These are phyloP conservation scores for Babylonia areolata DNA, from an alignment of 1,140 invertebrate species.

Conservation along the genomic window DNA sequence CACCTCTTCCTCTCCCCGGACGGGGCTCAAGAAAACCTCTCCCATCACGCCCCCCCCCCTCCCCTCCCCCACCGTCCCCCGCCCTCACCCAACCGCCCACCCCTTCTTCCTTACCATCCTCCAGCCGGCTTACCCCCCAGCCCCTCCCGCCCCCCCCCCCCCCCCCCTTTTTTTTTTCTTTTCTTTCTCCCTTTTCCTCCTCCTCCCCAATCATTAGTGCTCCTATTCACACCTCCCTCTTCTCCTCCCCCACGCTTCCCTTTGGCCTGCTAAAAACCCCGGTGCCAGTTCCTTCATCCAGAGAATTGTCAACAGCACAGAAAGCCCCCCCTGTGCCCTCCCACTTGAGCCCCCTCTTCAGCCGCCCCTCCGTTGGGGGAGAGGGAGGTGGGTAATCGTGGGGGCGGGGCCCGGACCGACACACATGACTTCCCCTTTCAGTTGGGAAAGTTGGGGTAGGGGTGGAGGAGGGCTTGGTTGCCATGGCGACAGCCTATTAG, in stretches of 20 bases:
- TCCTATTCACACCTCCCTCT: background rate
- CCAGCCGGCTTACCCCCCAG: background rate
- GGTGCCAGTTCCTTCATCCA: background rate
- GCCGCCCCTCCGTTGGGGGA: background rate
- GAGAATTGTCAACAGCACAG: background rate
- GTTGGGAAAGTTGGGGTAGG: background rate
- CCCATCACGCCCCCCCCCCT: background rate
- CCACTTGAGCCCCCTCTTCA: conserved; percentile 10
- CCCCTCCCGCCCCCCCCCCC: background rate
- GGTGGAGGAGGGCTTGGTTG: background rate
- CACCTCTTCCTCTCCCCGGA: too few species aligned
- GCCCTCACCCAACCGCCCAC: background rate
- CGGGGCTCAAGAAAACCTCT: too few species aligned
- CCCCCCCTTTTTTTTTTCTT: background rate
- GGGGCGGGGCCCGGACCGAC: background rate
- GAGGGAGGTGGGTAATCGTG: background rate
- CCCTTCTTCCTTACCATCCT: background rate
- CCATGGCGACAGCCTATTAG: background rate
- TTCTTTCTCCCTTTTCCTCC: background rate
- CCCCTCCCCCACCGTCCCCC: background rate
- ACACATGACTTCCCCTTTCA: conserved; percentile 7
- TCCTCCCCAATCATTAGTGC: background rate
- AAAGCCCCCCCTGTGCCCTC: background rate
- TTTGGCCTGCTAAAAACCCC: background rate
- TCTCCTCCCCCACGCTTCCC: too few species aligned